phyloP scores from a whole-genome alignment of 2,113 vertebrate genomes.

The Orcinus orca region DNA sequence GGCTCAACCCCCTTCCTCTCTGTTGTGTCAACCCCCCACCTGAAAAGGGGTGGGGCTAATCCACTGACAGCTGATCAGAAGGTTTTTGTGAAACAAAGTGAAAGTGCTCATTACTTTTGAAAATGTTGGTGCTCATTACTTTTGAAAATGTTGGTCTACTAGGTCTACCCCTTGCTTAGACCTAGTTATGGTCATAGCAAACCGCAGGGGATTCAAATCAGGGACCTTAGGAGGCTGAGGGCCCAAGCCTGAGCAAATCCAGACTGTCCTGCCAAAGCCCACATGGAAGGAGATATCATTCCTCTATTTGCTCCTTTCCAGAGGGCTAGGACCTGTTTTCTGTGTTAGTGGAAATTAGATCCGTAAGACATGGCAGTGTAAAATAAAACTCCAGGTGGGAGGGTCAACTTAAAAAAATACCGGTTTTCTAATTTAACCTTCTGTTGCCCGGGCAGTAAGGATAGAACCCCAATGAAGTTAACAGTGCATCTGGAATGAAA shows the following conservation, averaged over 20 bases:
- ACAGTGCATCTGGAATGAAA: neutral
- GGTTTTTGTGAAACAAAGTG: neutral
- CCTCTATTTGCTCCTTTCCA: neutral
- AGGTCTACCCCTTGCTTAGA: neutral
- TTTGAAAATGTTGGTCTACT: neutral
- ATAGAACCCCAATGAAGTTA: neutral
- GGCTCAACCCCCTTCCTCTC: neutral
- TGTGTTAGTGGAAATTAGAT: slow-evolving; percentile 46
- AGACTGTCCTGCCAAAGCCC: neutral
- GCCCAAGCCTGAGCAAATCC: neutral
- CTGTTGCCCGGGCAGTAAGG: neutral
- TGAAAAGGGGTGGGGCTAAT: neutral
- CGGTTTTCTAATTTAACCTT: slow-evolving; percentile 1
- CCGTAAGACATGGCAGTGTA: neutral
- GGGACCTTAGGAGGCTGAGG: neutral
- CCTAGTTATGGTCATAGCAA: neutral
- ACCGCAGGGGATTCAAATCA: neutral
- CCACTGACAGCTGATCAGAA: neutral
- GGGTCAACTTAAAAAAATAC: slow-evolving; percentile 30
- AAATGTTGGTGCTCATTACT: neutral
- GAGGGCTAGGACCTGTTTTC: slow-evolving; percentile 11
- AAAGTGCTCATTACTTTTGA: neutral
- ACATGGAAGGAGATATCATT: accelerated
- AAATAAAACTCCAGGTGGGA: slow-evolving; percentile 34
- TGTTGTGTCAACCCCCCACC: neutral